Percentiles rank a stretch among this genome's conserved stretches.
These are phyloP conservation scores for Sigmodon hispidus DNA, from an alignment of 2,113 vertebrate species.

Conservation along the genomic window DNA sequence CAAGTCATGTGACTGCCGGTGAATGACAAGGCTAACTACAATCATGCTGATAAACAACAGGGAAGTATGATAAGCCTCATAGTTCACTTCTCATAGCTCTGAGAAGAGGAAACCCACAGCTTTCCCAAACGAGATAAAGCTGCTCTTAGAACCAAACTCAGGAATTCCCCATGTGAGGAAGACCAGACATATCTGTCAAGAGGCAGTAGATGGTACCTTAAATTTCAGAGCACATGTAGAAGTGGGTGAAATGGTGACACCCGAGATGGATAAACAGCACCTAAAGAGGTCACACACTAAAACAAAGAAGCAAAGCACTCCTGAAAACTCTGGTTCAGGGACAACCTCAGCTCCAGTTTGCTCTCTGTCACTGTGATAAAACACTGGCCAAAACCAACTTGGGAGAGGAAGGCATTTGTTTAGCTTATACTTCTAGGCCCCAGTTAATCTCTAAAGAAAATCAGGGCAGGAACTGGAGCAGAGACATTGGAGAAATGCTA, in stretches of 20 bases:
- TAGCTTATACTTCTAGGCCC: neutral
- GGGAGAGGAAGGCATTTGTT: neutral
- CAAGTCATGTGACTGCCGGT: neutral
- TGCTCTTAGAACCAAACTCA: constrained; percentile 25
- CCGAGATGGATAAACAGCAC: neutral
- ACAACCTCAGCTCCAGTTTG: neutral
- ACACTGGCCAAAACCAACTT: neutral
- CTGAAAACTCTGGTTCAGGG: neutral
- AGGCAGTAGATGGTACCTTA: neutral
- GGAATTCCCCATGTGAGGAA: neutral
- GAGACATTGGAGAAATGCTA: neutral
- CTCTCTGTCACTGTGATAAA: neutral
- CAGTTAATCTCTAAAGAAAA: neutral
- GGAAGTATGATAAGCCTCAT: constrained; percentile 11
- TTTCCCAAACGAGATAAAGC: constrained; percentile 68
- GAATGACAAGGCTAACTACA: constrained; percentile 17
- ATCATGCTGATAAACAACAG: constrained; percentile 6
- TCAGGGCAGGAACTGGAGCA: neutral
- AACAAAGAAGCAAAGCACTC: neutral
- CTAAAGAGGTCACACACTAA: neutral
- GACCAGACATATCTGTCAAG: neutral
- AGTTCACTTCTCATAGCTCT: constrained; percentile 34
- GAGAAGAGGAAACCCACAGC: constrained; percentile 57
- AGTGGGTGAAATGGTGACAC: neutral
- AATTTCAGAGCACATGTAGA: neutral